phyloP scores from a whole-genome alignment of 2,888 invertebrate species.

The Artemia sp. region DNA sequence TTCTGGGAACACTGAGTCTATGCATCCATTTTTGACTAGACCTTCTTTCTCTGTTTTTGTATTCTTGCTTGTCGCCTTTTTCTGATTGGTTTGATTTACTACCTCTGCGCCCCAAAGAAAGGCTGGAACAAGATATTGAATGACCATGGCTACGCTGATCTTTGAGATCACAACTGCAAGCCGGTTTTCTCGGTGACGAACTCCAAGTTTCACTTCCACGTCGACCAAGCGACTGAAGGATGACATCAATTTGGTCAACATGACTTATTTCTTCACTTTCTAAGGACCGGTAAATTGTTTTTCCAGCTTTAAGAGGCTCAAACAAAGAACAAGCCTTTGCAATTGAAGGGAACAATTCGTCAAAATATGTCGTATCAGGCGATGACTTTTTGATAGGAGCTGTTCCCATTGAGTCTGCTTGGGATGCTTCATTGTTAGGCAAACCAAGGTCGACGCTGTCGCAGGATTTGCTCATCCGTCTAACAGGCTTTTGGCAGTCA shows the following conservation, averaged over 20 bases:
- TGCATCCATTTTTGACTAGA: constrained; percentile 15
- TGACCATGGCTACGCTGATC: not conserved
- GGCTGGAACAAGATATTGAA: constrained; percentile 2
- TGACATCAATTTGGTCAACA: not conserved
- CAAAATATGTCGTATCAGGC: not conserved
- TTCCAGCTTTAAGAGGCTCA: constrained; percentile 1
- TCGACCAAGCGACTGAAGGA: not conserved
- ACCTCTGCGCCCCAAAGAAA: not conserved
- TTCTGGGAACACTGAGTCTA: constrained; percentile 17
- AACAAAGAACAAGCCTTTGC: constrained; percentile 5
- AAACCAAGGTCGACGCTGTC: not conserved
- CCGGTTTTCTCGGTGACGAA: not conserved
- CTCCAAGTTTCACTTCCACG: not conserved
- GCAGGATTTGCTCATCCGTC: not conserved
- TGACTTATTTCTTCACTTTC: not conserved
- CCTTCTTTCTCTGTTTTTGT: not conserved
- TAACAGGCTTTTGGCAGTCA: not conserved
- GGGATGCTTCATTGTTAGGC: not conserved
- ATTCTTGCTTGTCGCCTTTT: constrained; percentile 1
- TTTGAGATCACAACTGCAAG: not conserved
- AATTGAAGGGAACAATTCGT: constrained; percentile 3
- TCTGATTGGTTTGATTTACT: not conserved
- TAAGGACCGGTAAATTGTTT: not conserved
- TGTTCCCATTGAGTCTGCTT: not conserved
- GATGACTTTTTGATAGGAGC: not conserved